Conservation (phyloP, 2,113 vertebrate genomes). For the Dascyllus trimaculatus region DNA sequence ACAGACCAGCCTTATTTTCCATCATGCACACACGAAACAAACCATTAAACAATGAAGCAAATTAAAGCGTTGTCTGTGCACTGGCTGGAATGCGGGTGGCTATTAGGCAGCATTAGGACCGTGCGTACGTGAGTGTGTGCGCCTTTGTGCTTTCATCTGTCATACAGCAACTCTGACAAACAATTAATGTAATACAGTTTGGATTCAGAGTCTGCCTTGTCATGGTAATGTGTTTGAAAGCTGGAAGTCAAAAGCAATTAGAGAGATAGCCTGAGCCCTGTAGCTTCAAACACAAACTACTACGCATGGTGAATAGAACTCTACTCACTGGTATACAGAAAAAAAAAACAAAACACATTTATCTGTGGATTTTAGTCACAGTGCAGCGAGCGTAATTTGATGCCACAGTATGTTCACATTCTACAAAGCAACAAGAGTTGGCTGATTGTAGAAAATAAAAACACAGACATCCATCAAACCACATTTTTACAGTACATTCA, state of each 20-base stretch:
- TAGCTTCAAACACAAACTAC: constrained; percentile 61
- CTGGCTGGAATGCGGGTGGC: constrained; percentile 33
- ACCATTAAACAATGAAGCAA: constrained; percentile 43
- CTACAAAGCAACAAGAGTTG: constrained; percentile 6
- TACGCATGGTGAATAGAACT: constrained; percentile 30
- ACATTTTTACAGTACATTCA: background rate
- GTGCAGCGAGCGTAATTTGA: constrained; percentile 38
- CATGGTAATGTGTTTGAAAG: constrained; percentile 67
- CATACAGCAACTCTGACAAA: constrained; percentile 60
- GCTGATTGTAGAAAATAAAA: background rate
- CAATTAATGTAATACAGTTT: constrained; percentile 62
- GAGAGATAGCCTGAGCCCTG: constrained; percentile 53
- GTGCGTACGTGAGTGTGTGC: constrained; percentile 13
- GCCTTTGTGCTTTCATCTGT: constrained; percentile 60
- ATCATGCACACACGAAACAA: constrained; percentile 17
- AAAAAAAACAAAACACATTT: constrained; percentile 12
- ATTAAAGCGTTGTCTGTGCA: constrained; percentile 36
- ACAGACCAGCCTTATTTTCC: background rate
- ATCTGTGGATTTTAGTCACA: constrained; percentile 52
- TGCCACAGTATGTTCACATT: constrained; percentile 29
- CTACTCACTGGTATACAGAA: background rate
- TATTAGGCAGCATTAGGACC: constrained; percentile 41
- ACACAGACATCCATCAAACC: constrained; percentile 11
- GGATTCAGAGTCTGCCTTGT: constrained; percentile 58
- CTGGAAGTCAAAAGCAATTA: constrained; percentile 73